A percentile compares a stretch with the other conserved stretches of the same genome.
Conservation (phyloP, 2,888 invertebrate species). For the Octonoba sinensis region DNA sequence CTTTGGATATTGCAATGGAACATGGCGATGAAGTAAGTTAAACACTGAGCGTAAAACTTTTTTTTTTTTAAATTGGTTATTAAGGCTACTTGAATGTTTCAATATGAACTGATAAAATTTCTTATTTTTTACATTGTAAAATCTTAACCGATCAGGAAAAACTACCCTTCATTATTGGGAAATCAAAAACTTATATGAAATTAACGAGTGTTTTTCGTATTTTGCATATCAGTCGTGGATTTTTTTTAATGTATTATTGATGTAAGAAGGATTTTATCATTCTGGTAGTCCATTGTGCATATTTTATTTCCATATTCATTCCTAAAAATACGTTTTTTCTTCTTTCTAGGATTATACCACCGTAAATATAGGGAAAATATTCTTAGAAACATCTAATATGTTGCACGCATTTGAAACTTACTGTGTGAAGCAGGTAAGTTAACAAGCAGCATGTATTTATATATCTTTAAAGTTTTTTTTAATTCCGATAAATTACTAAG, state of each 20-base stretch:
- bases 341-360: slow-evolving; percentile 79
- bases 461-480: too few species aligned
- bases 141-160: neutral
- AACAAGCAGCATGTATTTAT: too few species aligned
- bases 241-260: too few species aligned
- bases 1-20: slow-evolving; percentile 82
- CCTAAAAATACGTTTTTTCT: neutral
- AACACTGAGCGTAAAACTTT: neutral
- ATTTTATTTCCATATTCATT: neutral
- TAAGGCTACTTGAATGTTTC: too few species aligned
- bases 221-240: neutral
- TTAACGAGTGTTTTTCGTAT: too few species aligned
- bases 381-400: slow-evolving; percentile 89
- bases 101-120: neutral
- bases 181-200: too few species aligned
- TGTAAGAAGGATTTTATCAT: too few species aligned
- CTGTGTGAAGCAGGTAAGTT: slow-evolving; percentile 86
- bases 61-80: neutral
- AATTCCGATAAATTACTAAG: too few species aligned
- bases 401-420: slow-evolving; percentile 94
- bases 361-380: slow-evolving; percentile 90
- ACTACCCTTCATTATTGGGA: neutral
- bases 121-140: neutral
- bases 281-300: neutral
- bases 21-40: slow-evolving; percentile 74